Base-by-base conservation (phyloP, 2,113 vertebrate genomes). In the Beaufortia kweichowensis region DNA sequence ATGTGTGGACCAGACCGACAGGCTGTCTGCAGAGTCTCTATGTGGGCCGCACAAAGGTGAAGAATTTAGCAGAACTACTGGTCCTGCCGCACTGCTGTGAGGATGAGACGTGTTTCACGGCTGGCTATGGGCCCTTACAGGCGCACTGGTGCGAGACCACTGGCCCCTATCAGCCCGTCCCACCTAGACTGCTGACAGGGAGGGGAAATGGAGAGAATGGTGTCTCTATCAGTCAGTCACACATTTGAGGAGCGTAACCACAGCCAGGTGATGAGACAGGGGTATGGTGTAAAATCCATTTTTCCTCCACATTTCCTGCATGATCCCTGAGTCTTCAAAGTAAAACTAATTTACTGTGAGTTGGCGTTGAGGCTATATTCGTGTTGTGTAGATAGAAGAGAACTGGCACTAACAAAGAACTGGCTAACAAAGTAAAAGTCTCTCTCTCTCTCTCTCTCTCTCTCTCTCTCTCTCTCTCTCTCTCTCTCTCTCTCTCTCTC, bases 81-180 rank as follows among this genome's bases (percentile, higher is more conserved):
- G 84, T 76, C 24, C 53, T 70, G 33, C 59, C 59, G 56, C 35
- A 62, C 59, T 68, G 6, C 68, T 75, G 62, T 57, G 53, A 56
- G 21, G 31, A 69, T 75, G 73, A 66, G 85, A 81, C 8, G 5
- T 19, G 39, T 12, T 28, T 26, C 3, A 8, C 7, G 57, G 33
- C 41, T 78, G 78, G 79, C 67, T 87, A 29, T 78, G 81, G 84
- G 76, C 81, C 81, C 80, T 63, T 33, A 89, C 85, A 83, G 67
- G 75, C 0, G 29, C 71, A 78, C 57, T 81, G 84, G 72, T 80
- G 29, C 56, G 67, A 79, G 50, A 72, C 56, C 79, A 9, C 29
- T 7, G 19, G 65, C 41, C 41, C 33, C 57, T 53, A 82, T 75
- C 26, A n/a, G 29, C 17, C 63, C 21, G 9, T 48, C 24, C 73